These are phyloP conservation scores for Wasmannia auropunctata DNA, from an alignment of 1,140 invertebrate genomes.

Conservation along the genomic window DNA sequence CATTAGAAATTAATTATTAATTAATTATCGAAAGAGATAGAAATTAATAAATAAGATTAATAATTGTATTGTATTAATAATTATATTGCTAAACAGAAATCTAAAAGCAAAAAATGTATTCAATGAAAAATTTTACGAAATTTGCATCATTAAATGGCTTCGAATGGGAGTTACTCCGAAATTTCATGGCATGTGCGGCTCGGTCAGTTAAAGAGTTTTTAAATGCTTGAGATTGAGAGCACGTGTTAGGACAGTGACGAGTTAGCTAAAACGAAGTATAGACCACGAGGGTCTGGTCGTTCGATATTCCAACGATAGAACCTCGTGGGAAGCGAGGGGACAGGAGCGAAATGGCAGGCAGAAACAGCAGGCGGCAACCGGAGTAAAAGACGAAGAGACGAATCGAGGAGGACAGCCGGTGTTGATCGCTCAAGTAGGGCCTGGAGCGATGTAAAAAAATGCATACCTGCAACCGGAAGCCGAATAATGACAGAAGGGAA, in stretches of 20 bases:
- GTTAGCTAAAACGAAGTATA: conserved; percentile 67
- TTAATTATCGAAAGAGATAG: too few relatives aligned
- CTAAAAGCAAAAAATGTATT: background rate
- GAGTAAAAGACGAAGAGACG: conserved; percentile 3
- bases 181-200: background rate
- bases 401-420: background rate
- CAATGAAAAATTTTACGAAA: background rate
- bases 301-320: conserved; percentile 60
- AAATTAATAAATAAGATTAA: background rate
- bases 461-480: background rate
- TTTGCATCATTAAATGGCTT: background rate
- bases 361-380: background rate
- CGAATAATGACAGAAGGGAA: background rate
- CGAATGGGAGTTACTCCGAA: conserved; percentile 30
- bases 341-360: background rate
- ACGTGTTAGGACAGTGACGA: conserved; percentile 42
- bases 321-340: background rate
- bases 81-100: background rate
- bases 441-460: background rate
- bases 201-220: background rate
- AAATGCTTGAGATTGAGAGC: conserved; percentile 26
- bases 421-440: background rate
- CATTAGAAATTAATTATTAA: background rate
- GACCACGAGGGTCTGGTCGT: conserved; percentile 56
- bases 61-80: too few relatives aligned